Percentiles rank a stretch among this genome's conserved stretches.
Conservation (phyloP, 2,888 invertebrate genomes). For the Catocala fraxini region DNA sequence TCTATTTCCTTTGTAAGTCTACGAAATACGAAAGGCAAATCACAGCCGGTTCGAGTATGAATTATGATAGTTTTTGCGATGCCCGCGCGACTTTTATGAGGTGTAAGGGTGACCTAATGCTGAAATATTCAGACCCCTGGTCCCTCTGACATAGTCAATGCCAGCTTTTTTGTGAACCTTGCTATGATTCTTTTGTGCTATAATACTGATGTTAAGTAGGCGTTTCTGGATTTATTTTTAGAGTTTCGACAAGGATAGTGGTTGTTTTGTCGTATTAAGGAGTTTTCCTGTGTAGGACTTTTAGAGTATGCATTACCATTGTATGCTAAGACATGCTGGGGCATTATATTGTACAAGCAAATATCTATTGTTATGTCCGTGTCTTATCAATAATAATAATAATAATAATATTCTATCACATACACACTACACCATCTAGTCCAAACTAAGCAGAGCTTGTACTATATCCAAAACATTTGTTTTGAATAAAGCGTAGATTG, state of each 20-base stretch:
- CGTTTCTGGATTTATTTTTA: conserved; percentile 32
- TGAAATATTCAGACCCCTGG: conserved; percentile 49
- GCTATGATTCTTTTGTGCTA: conserved; percentile 49
- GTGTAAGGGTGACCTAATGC: conserved; percentile 53
- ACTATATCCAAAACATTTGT: no score
- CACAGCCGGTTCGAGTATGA: conserved; percentile 63
- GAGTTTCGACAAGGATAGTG: not conserved
- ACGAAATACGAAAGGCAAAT: conserved; percentile 52
- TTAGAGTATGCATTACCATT: no score
- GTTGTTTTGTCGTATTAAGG: not conserved
- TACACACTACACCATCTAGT: no score
- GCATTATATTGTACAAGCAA: no score
- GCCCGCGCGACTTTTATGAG: conserved; percentile 66
- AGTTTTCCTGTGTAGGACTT: no score
- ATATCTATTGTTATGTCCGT: no score
- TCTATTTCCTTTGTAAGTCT: conserved; percentile 32
- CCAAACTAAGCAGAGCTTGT: no score
- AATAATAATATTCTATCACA: no score
- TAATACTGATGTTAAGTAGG: conserved; percentile 37
- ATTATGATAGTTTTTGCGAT: conserved; percentile 73
- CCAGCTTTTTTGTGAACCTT: conserved; percentile 44
- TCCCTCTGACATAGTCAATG: conserved; percentile 52
- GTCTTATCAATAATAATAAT: no score
- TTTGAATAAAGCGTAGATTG: no score
- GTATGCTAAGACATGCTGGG: no score